phyloP scores from a whole-genome alignment of 2,888 invertebrate species.

The Tenthredo notha region DNA sequence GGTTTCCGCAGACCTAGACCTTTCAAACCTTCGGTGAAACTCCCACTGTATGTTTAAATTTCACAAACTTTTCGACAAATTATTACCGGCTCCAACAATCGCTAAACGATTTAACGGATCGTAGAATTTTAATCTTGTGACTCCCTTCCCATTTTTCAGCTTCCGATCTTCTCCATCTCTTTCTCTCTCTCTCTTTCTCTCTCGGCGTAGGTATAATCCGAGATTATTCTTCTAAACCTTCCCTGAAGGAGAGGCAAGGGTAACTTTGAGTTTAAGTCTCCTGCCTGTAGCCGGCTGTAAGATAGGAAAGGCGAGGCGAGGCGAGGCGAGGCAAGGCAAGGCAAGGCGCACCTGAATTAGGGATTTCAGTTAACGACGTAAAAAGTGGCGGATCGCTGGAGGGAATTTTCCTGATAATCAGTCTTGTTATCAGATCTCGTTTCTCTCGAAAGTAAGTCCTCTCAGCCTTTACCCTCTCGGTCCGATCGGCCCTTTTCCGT shows the following conservation, averaged over 20 bases:
- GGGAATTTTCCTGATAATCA: slow-evolving; percentile 59
- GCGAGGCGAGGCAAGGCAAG: too few relatives aligned
- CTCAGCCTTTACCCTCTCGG: slow-evolving; percentile 31
- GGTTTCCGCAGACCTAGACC: neutral
- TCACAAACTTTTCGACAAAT: slow-evolving; percentile 11
- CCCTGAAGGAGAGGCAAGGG: neutral
- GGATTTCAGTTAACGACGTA: slow-evolving; percentile 48
- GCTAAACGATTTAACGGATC: neutral
- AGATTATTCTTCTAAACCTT: slow-evolving; percentile 13
- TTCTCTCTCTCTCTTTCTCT: neutral
- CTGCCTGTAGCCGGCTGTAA: neutral
- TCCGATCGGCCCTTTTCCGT: slow-evolving; percentile 4
- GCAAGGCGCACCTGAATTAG: slow-evolving; percentile 16
- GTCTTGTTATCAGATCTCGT: slow-evolving; percentile 66
- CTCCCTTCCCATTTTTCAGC: neutral
- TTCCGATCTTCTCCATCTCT: neutral
- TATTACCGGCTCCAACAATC: neutral
- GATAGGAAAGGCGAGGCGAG: neutral
- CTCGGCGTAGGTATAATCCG: neutral
- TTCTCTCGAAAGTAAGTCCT: slow-evolving; percentile 48
- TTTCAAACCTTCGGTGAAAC: slow-evolving; percentile 24
- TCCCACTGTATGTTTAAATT: slow-evolving; percentile 22
- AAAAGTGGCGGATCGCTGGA: slow-evolving; percentile 47
- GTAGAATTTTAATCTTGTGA: neutral
- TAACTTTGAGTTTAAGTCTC: slow-evolving; percentile 21